phyloP scores from a whole-genome alignment of 2,797 vertebrate genomes.

The Intellagama lesueurii region DNA sequence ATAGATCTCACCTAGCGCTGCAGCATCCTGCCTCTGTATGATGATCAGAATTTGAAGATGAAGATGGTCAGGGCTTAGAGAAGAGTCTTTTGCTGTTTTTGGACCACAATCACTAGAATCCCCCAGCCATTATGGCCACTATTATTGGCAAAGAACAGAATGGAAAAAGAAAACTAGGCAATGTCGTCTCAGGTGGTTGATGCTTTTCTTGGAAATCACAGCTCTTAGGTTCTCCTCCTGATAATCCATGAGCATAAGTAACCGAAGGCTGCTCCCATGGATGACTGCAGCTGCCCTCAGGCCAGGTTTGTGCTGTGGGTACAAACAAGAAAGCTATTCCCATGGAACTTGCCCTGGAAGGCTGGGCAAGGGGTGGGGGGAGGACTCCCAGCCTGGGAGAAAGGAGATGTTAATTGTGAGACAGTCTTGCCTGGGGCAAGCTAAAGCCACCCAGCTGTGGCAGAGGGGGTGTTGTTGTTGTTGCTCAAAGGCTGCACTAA shows the following conservation, averaged over 20 bases:
- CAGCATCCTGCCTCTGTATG: neutral
- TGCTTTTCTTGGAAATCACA: constrained; percentile 12
- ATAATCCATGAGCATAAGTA: constrained; percentile 24
- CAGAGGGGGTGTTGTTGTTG: constrained; percentile 61
- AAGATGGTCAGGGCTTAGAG: no score
- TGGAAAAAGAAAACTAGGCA: neutral
- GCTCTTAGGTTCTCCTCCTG: constrained; percentile 15
- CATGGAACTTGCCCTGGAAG: constrained; percentile 49
- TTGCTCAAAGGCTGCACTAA: constrained; percentile 75
- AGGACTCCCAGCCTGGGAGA: constrained; percentile 39
- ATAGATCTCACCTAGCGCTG: neutral
- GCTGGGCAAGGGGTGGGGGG: neutral
- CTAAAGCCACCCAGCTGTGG: constrained; percentile 72
- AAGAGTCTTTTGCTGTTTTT: no score
- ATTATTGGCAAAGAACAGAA: neutral
- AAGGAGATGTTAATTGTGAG: constrained; percentile 34
- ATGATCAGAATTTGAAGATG: neutral
- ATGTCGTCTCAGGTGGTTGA: neutral
- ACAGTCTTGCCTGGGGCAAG: constrained; percentile 47
- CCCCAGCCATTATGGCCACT: neutral
- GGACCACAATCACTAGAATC: no score
- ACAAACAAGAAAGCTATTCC: constrained; percentile 68
- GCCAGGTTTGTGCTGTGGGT: constrained; percentile 65
- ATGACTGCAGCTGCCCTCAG: constrained; percentile 48
- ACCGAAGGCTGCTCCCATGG: constrained; percentile 27